Evolutionary conservation across 2,113 vertebrate species (phyloP).

Genomic region (Taurulus bubalis): DNA sequence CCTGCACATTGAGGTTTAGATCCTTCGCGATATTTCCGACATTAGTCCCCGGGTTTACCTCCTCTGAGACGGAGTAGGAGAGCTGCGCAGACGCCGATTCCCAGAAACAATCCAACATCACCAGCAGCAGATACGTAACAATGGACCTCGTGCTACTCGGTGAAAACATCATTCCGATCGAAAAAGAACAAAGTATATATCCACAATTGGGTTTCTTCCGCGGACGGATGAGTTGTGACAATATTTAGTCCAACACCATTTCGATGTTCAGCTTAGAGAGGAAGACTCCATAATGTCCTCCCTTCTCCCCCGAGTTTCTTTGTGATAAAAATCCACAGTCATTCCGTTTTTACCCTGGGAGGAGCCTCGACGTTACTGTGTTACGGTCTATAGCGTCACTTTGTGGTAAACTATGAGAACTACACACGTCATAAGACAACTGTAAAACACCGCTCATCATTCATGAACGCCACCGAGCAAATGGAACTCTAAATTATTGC

Average conservation of each 20-base stretch:
- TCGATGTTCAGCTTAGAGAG: neutral
- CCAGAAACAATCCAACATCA: conserved; percentile 60
- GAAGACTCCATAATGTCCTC: conserved; percentile 2
- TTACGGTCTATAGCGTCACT: conserved; percentile 67
- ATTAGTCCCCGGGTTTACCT: conserved; percentile 68
- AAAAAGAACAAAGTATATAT: neutral
- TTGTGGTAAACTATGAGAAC: conserved; percentile 48
- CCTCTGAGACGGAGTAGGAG: conserved; percentile 73
- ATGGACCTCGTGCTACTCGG: conserved; percentile 7
- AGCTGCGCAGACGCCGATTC: conserved; percentile 64
- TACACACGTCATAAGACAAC: conserved; percentile 11
- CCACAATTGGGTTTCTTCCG: neutral
- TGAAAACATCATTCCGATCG: conserved; percentile 59
- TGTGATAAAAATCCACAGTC: conserved; percentile 63
- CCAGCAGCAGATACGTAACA: conserved; percentile 34
- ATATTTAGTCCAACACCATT: neutral
- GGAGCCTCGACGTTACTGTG: conserved; percentile 47
- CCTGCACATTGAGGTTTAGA: conserved; percentile 65
- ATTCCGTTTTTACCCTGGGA: conserved; percentile 44
- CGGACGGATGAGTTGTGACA: neutral
- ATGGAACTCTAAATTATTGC: too few relatives aligned
- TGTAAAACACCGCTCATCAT: neutral
- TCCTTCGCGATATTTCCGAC: conserved; percentile 77
- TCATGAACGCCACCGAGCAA: neutral
- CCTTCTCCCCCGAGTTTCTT: conserved; percentile 35